These are phyloP conservation scores for Lindbergichthys nudifrons DNA, from an alignment of 2,797 vertebrate species.

Conservation along the genomic window DNA sequence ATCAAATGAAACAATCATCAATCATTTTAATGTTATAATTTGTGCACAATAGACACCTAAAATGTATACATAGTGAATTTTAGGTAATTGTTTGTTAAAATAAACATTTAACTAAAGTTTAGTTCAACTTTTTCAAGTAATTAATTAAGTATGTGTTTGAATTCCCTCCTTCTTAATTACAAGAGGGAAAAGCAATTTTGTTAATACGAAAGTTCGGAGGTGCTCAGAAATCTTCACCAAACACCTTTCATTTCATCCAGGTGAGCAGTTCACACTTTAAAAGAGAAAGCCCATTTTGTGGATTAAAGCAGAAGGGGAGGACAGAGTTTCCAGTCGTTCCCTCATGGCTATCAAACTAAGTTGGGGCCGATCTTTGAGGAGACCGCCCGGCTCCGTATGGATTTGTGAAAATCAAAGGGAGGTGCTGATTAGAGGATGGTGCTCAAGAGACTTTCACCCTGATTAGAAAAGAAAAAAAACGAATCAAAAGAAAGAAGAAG, in stretches of 20 bases:
- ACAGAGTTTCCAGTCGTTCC: slow-evolving; percentile 21
- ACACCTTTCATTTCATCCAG: slow-evolving; percentile 10
- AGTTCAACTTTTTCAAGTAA: too few species aligned
- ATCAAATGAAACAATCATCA: too few species aligned
- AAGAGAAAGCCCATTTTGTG: slow-evolving; percentile 62
- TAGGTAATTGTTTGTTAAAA: too few species aligned
- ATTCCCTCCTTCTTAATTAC: slow-evolving; percentile 10
- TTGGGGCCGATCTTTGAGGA: slow-evolving; percentile 21
- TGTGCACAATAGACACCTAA: too few species aligned
- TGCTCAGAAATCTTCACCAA: slow-evolving; percentile 26
- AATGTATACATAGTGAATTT: too few species aligned
- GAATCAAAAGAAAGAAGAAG: slow-evolving; percentile 1
- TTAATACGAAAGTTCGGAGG: slow-evolving; percentile 46
- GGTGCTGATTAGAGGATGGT: slow-evolving; percentile 61
- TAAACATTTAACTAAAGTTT: too few species aligned
- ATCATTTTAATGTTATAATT: too few species aligned
- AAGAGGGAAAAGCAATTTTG: slow-evolving; percentile 41
- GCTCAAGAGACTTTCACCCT: slow-evolving; percentile 65
- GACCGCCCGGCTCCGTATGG: slow-evolving; percentile 34
- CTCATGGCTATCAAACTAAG: slow-evolving; percentile 16
- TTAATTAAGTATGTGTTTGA: slow-evolving; percentile 3
- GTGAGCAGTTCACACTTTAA: slow-evolving; percentile 18
- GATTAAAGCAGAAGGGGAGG: slow-evolving; percentile 69
- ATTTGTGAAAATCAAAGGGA: slow-evolving; percentile 67
- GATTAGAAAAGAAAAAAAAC: slow-evolving; percentile 70